Evolutionary conservation across 2,888 invertebrate genomes (phyloP).

Genomic region (Apotomis capreana): DNA sequence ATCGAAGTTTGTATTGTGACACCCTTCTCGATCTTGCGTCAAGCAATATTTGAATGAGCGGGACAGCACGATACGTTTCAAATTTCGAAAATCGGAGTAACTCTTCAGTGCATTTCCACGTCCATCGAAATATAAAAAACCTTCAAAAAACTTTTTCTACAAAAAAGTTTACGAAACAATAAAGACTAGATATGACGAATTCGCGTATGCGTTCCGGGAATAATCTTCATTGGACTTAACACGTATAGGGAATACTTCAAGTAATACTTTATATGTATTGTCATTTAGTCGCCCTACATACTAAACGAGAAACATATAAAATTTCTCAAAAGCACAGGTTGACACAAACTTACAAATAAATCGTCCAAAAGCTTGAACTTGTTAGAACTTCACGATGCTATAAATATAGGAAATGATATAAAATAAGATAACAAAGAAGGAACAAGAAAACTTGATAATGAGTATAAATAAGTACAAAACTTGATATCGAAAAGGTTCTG

Average conservation of each 20-base stretch:
- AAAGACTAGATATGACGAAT: constrained; percentile 47
- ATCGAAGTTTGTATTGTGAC: background rate
- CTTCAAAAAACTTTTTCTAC: constrained; percentile 61
- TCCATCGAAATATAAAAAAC: constrained; percentile 32
- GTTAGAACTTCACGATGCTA: constrained; percentile 44
- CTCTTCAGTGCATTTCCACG: background rate
- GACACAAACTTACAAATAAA: constrained; percentile 38
- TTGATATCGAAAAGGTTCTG: constrained; percentile 56
- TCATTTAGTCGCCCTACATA: constrained; percentile 83
- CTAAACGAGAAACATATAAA: constrained; percentile 81
- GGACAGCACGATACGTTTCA: too few species aligned
- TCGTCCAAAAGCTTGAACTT: constrained; percentile 34
- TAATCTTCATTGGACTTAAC: constrained; percentile 59
- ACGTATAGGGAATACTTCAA: constrained; percentile 74
- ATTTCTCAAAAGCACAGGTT: constrained; percentile 49
- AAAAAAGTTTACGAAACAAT: constrained; percentile 61
- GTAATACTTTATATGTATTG: constrained; percentile 78
- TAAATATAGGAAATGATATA: constrained; percentile 40
- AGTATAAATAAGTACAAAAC: constrained; percentile 52
- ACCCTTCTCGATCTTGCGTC: too few species aligned
- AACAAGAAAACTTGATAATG: constrained; percentile 50
- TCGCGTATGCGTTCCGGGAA: constrained; percentile 50
- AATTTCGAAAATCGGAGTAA: too few species aligned
- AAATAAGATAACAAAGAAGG: constrained; percentile 48
- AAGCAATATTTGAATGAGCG: too few species aligned